Evolutionary conservation across 2,797 vertebrate species (phyloP), one percentile per base, ranked within the genome.

Genomic region (Girardinus metallicus): DNA sequence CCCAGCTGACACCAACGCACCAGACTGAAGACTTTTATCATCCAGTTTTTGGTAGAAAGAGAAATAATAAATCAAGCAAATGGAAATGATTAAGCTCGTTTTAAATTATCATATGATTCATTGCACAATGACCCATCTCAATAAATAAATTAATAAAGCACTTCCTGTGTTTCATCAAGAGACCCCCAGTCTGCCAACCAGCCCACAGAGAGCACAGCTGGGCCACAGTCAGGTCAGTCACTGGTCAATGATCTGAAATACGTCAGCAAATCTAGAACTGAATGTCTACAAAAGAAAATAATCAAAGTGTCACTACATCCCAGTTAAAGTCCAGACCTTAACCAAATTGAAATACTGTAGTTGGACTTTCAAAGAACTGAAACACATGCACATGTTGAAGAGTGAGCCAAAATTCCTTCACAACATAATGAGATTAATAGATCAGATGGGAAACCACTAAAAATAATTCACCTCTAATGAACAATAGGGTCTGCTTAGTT

Each of bases 271-370:
- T 57, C 10, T 57, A 57, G 11, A 57, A 13, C n/a, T n/a, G 4
- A 57, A 57, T 57, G 55, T n/a, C 55, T 57, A 57, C n/a, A 57
- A 29, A 57, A 57, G n/a, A n/a, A 57, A 57, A 57, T n/a, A 57
- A 57, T 57, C 55, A 57, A 15, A 13, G n/a, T 57, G 55, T 53
- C 26, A 1, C 51, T 3, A 53, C 5, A 29, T 12, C n/a, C 26
- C 12, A 57, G n/a, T 57, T 29, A 57, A 29, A 29, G 55, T 57
- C 55, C 55, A 29, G 55, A 57, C 55, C 55, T 29, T 29, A 51
- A 51, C 21, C 49, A 51, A n/a, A 29, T 3, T 53, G 51, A 26
- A 53, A 26, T 53, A 26, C 2, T 53, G 3, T 10, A 53, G 51
- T 51, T 26, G 26, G 9, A 55, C 23, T n/a, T 55, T 55, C 53